These are phyloP conservation scores for Argyresthia albistria DNA, from an alignment of 2,888 invertebrate species.

Conservation along the genomic window DNA sequence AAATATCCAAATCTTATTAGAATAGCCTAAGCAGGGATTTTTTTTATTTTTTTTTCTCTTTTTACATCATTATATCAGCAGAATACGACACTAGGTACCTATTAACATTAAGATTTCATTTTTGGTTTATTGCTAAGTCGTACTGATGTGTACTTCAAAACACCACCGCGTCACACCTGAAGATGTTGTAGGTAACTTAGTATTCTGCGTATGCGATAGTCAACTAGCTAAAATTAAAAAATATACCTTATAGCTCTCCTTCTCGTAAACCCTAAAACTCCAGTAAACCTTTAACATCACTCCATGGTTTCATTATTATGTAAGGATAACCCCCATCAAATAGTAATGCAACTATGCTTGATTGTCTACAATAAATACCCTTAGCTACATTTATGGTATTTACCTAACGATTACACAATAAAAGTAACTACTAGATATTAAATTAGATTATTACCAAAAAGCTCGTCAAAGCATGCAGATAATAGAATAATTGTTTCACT, in stretches of 20 bases:
- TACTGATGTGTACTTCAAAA: slow-evolving; percentile 41
- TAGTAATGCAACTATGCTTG: slow-evolving; percentile 63
- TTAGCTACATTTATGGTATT: slow-evolving; percentile 60
- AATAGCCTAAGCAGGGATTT: slow-evolving; percentile 67
- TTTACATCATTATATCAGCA: slow-evolving; percentile 66
- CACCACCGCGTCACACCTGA: slow-evolving; percentile 24
- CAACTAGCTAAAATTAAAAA: slow-evolving; percentile 72
- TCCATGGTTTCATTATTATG: slow-evolving; percentile 64
- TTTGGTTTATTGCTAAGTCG: slow-evolving; percentile 72
- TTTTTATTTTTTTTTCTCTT: slow-evolving; percentile 58
- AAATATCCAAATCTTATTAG: slow-evolving; percentile 61
- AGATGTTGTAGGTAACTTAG: slow-evolving; percentile 46
- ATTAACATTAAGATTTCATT: slow-evolving; percentile 66
- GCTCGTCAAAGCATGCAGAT: slow-evolving; percentile 73
- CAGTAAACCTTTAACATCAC: slow-evolving; percentile 51
- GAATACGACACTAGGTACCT: slow-evolving; percentile 65
- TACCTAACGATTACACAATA: slow-evolving; percentile 66
- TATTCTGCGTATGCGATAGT: slow-evolving; percentile 56
- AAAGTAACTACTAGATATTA: slow-evolving; percentile 67
- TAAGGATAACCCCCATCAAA: slow-evolving; percentile 60
- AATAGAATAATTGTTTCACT: slow-evolving; percentile 64
- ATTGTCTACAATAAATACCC: slow-evolving; percentile 69
- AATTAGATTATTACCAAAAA: slow-evolving; percentile 72
- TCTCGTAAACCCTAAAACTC: slow-evolving; percentile 55
- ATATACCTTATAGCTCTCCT: slow-evolving; percentile 69